Evolutionary conservation across 2,797 vertebrate species (phyloP).

Genomic region (Borostomias antarcticus): DNA sequence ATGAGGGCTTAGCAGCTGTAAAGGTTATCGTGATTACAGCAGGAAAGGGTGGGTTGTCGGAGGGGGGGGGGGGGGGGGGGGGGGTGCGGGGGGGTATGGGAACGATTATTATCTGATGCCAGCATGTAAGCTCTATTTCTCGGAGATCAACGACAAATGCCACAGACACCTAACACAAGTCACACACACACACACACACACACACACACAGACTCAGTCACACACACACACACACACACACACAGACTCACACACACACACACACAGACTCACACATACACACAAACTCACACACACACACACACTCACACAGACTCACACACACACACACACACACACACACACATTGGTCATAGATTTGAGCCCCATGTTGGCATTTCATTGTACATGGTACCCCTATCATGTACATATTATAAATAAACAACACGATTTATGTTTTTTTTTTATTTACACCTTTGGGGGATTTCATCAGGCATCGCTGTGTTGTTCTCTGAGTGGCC

Average conservation of each 20-base stretch:
- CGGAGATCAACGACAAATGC: constrained; percentile 14
- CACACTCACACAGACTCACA: neutral
- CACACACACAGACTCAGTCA: too few species aligned
- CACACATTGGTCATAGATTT: neutral
- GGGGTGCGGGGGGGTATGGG: constrained; percentile 6
- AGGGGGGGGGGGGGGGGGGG: neutral
- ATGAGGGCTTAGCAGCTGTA: neutral
- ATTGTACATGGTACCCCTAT: too few species aligned
- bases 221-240: neutral
- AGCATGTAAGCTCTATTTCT: constrained; percentile 12
- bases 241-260: neutral
- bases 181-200: constrained; percentile 4
- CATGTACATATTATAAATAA: too few species aligned
- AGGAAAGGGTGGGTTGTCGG: neutral
- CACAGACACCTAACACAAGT: constrained; percentile 6
- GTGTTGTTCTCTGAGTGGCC: constrained; percentile 40
- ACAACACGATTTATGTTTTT: too few species aligned
- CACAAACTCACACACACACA: neutral
- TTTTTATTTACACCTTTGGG: neutral
- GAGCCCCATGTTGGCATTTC: too few species aligned
- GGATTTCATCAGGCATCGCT: neutral
- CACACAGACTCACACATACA: neutral
- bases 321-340: neutral
- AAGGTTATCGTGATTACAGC: constrained; percentile 6
- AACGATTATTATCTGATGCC: constrained; percentile 9